Conservation (phyloP, 2,888 invertebrate species). For the Lypha dubia region DNA sequence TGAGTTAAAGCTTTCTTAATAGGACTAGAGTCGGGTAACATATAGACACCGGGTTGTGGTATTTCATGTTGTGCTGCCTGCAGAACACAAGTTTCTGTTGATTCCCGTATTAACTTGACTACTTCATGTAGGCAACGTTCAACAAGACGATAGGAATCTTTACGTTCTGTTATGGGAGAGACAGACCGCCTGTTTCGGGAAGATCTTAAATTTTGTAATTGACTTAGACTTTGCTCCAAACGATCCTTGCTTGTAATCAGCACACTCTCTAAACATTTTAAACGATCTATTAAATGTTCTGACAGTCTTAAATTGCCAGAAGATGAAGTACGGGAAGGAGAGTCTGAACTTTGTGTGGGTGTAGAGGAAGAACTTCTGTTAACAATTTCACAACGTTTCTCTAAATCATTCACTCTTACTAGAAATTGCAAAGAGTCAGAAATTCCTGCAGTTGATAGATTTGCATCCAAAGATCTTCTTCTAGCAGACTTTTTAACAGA, state of each 20-base stretch:
- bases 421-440: constrained; percentile 91
- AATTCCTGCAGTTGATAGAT: constrained; percentile 85
- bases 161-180: constrained; percentile 87
- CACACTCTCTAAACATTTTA: constrained; percentile 86
- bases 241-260: constrained; percentile 87
- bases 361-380: constrained; percentile 80
- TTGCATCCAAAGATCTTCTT: constrained; percentile 90
- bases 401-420: constrained; percentile 89
- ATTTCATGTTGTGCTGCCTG: constrained; percentile 77
- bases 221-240: constrained; percentile 87
- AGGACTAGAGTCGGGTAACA: constrained; percentile 84
- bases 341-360: constrained; percentile 73
- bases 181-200: constrained; percentile 87
- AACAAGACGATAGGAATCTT: constrained; percentile 86
- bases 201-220: constrained; percentile 86
- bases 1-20: constrained; percentile 86
- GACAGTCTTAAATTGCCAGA: constrained; percentile 82
- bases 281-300: constrained; percentile 85
- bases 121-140: constrained; percentile 87
- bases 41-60: constrained; percentile 79
- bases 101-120: constrained; percentile 86
- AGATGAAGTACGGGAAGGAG: constrained; percentile 74
- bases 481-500: constrained; percentile 75
- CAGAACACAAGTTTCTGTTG: constrained; percentile 86
- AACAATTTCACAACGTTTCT: constrained; percentile 89